Conservation (phyloP, 2,797 vertebrate species). For the Tamandua tetradactyla region DNA sequence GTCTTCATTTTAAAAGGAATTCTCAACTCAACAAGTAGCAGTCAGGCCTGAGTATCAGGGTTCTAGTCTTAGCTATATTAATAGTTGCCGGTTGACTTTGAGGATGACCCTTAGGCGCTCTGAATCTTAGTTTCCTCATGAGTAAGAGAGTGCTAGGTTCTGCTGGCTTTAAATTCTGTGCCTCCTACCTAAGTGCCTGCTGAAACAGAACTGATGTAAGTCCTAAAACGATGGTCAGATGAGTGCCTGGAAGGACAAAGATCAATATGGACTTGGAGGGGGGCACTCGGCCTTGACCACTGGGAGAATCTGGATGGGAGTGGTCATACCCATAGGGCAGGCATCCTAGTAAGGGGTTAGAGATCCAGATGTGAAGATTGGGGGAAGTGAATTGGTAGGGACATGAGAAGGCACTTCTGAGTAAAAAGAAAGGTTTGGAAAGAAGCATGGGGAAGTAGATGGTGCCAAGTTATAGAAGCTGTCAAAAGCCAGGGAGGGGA, state of each 20-base stretch:
- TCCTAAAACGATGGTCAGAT: not conserved
- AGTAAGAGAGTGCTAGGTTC: not conserved
- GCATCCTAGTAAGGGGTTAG: not conserved
- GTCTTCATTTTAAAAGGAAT: not conserved
- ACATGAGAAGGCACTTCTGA: not conserved
- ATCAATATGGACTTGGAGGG: not conserved
- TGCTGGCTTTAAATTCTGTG: not conserved
- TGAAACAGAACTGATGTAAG: not conserved
- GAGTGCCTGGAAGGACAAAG: not conserved
- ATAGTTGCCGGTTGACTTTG: not conserved
- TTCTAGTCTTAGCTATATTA: not conserved
- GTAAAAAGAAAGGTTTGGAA: not conserved
- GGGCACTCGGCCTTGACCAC: not conserved
- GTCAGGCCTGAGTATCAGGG: not conserved
- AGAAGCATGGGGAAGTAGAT: not conserved
- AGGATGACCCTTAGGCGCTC: not conserved
- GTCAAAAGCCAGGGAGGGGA: not conserved
- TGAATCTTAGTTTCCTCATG: not conserved
- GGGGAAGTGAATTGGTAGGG: not conserved
- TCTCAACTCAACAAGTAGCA: not conserved
- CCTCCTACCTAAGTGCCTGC: not conserved
- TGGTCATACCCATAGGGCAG: not conserved
- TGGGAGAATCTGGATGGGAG: not conserved
- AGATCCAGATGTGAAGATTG: not conserved
- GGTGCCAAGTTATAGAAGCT: not conserved